A percentile compares a stretch with the other conserved stretches of the same genome.
Evolutionary conservation across 2,113 vertebrate species (phyloP).

Genomic region (Otis tarda): DNA sequence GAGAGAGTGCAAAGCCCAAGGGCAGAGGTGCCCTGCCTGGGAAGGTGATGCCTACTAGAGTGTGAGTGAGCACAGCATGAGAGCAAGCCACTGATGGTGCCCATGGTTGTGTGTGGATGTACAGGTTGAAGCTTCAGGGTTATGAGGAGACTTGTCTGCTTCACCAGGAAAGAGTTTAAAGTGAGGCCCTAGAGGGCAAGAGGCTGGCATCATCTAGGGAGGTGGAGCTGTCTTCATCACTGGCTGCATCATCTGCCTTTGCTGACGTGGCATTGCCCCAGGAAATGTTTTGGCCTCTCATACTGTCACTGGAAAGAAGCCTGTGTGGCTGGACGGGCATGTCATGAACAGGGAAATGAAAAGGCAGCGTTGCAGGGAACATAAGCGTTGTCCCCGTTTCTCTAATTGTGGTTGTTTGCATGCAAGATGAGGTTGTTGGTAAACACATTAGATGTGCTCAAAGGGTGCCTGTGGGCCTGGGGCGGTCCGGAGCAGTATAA

Average conservation of each 20-base stretch:
- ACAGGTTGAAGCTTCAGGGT: background rate
- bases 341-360: background rate
- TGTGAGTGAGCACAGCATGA: background rate
- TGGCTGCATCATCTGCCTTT: background rate
- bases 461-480: background rate
- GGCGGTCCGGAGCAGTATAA: background rate
- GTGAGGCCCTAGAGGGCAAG: background rate
- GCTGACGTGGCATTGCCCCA: background rate
- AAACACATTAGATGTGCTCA: accelerated
- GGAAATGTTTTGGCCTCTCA: background rate
- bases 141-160: background rate
- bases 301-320: background rate
- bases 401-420: background rate
- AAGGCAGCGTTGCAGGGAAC: background rate
- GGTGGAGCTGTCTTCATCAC: background rate
- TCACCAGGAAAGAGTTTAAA: background rate
- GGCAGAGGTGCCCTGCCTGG: too few relatives aligned
- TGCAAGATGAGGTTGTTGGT: background rate
- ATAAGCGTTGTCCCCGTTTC: background rate
- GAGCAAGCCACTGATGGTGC: too few relatives aligned
- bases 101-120: too few relatives aligned
- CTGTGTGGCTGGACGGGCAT: background rate
- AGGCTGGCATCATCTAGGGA: background rate
- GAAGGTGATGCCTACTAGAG: background rate
- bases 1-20: background rate